A percentile compares a stretch with the other conserved stretches of the same genome.
Evolutionary conservation across 2,797 vertebrate genomes (phyloP).

Genomic region (Ispidina picta): DNA sequence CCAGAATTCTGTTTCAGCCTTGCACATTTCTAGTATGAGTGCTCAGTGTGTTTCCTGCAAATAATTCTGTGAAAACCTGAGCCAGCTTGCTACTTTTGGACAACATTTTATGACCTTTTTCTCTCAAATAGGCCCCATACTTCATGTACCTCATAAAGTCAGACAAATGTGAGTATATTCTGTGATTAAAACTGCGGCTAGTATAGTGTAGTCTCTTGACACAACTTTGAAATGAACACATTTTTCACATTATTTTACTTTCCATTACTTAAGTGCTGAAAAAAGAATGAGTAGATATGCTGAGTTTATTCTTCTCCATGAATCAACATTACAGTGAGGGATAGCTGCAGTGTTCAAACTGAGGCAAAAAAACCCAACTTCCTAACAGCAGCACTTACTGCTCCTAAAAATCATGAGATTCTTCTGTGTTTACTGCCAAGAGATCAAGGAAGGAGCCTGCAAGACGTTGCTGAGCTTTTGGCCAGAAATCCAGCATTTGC

Average conservation of each 20-base stretch:
- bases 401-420: slow-evolving; percentile 57
- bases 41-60: not conserved
- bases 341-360: slow-evolving; percentile 45
- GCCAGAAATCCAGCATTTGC: not conserved
- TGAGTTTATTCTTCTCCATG: not conserved
- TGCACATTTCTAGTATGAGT: not conserved
- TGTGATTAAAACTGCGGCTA: slow-evolving; percentile 71
- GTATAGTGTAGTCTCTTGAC: slow-evolving; percentile 61
- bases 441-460: slow-evolving; percentile 32
- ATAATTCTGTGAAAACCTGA: not conserved
- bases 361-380: not conserved
- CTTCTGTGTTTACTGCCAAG: slow-evolving; percentile 52
- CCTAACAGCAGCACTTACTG: slow-evolving; percentile 20
- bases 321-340: slow-evolving; percentile 59
- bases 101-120: slow-evolving; percentile 28
- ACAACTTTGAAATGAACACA: slow-evolving; percentile 63
- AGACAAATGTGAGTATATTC: slow-evolving; percentile 65
- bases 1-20: not conserved
- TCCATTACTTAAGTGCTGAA: slow-evolving; percentile 27
- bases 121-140: not conserved
- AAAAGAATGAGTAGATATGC: slow-evolving; percentile 41
- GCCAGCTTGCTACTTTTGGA: not conserved
- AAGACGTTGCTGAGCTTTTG: not conserved
- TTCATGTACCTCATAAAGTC: slow-evolving; percentile 56
- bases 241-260: slow-evolving; percentile 61